Evolutionary conservation across 2,888 invertebrate genomes (phyloP).

Genomic region (Thereva unica): DNA sequence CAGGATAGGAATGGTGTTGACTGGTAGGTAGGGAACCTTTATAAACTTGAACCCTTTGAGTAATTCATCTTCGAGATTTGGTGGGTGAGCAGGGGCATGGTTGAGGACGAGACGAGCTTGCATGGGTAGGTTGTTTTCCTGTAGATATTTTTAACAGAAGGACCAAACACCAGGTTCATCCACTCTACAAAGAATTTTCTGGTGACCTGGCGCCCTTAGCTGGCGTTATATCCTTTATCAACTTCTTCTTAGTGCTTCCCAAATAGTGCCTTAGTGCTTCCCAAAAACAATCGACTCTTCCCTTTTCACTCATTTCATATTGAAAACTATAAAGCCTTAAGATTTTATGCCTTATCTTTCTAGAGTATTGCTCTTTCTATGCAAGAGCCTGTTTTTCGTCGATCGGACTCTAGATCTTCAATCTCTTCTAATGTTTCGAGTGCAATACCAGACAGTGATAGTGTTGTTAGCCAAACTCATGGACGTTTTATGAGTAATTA

Average conservation of each 20-base stretch:
- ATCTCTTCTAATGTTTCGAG: slow-evolving; percentile 69
- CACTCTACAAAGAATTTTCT: no score
- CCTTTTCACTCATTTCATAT: no score
- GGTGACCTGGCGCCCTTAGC: no score
- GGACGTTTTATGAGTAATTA: slow-evolving; percentile 49
- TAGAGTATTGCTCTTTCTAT: slow-evolving; percentile 69
- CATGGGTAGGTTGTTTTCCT: slow-evolving; percentile 46
- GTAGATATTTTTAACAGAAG: slow-evolving; percentile 46
- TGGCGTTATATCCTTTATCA: no score
- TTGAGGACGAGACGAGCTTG: slow-evolving; percentile 47
- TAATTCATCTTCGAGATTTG: slow-evolving; percentile 40
- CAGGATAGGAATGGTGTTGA: slow-evolving; percentile 47
- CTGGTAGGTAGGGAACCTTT: slow-evolving; percentile 40
- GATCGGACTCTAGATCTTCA: slow-evolving; percentile 72
- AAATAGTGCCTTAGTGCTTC: no score
- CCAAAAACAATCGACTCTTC: no score
- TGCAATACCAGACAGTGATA: slow-evolving; percentile 74
- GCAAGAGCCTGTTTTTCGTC: slow-evolving; percentile 63
- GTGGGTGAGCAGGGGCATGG: slow-evolving; percentile 43
- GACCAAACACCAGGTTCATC: slow-evolving; percentile 16
- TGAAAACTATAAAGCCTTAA: no score
- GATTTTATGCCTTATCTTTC: slow-evolving; percentile 39
- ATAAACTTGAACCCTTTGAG: slow-evolving; percentile 38
- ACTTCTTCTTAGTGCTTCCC: no score
- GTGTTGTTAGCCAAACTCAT: slow-evolving; percentile 60